Conservation (phyloP, 2,113 vertebrate species). For the Zapornia atra region DNA sequence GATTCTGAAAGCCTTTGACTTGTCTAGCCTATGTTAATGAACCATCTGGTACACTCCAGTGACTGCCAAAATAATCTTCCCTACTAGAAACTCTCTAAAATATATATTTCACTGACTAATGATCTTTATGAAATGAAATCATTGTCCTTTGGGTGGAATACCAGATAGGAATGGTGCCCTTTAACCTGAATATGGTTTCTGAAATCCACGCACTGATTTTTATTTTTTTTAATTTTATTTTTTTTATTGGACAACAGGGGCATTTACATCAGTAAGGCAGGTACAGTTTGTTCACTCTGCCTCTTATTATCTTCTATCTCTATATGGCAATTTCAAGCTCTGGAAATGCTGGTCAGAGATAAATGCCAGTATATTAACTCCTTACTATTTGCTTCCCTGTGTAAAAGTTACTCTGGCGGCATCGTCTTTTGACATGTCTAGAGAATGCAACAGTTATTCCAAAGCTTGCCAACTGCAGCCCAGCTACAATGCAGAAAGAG, state of each 20-base stretch:
- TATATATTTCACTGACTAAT: slow-evolving; percentile 90
- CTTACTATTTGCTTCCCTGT: background rate
- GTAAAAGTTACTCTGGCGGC: background rate
- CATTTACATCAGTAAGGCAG: background rate
- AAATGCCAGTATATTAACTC: background rate
- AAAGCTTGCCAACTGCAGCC: background rate
- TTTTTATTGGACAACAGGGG: background rate
- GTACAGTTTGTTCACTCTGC: background rate
- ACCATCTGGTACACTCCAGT: slow-evolving; percentile 88
- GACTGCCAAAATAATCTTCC: slow-evolving; percentile 76
- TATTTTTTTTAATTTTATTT: background rate
- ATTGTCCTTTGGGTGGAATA: slow-evolving; percentile 82
- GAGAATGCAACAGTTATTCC: background rate
- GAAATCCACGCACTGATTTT: slow-evolving; percentile 9
- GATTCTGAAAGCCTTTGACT: slow-evolving; percentile 84
- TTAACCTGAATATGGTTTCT: slow-evolving; percentile 80
- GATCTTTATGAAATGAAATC: slow-evolving; percentile 87
- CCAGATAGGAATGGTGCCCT: slow-evolving; percentile 69
- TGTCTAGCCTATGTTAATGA: slow-evolving; percentile 84
- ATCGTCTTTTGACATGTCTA: background rate
- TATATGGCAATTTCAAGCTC: background rate
- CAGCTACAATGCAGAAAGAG: background rate
- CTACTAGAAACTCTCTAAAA: slow-evolving; percentile 77
- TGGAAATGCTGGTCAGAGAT: background rate
- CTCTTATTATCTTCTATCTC: slow-evolving; percentile 1